Evolutionary conservation across 2,113 vertebrate species (phyloP), one percentile per base, ranked within the genome.

Genomic region (Platysternon megacephalum): DNA sequence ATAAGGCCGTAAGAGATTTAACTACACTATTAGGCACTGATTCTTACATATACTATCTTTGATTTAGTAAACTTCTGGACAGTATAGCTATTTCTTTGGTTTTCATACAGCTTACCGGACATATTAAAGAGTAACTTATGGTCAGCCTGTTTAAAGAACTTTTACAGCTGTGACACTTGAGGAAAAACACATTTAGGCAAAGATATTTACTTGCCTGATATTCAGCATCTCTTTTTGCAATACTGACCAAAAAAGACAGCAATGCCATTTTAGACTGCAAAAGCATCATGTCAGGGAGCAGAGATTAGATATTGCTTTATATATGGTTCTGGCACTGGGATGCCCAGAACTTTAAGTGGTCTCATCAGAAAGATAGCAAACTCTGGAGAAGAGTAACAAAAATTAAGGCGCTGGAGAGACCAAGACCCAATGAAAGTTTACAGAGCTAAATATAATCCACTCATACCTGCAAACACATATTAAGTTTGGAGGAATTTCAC

Each of bases 201-300:
- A 76, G 81, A 8, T 2, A 19, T 55, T 21, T 29, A 16, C 16
- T 44, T 48, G 26, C 52, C 39, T n/a, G 29, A 14, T 35, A 65
- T 65, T 32, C 81, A 53, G 51, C 6, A 39, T 49, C n/a, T 53
- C n/a, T 14, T 6, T 8, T 58, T 44, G 29, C 6, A 4, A 1
- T 1, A 2, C 22, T 0, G 12, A 46, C 46, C 1, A 2, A 1
- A 42, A 24, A 26, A 58, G 56, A 28, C 24, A 26, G 46, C 14
- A 1, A 39, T 3, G 21, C 4, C 44, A 0, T 56, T 7, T 24
- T 44, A 24, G 5, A 9, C 84, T 3, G 52, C 21, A 13, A 44
- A 28, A 1, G 3, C 79, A 1, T 0, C 0, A 29, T 46, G 1
- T 1, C n/a, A 1, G 8, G 65, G 3, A 1, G 42, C 19, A 7